Conservation (phyloP, 1,140 invertebrate genomes). For the Ericerus pela region DNA sequence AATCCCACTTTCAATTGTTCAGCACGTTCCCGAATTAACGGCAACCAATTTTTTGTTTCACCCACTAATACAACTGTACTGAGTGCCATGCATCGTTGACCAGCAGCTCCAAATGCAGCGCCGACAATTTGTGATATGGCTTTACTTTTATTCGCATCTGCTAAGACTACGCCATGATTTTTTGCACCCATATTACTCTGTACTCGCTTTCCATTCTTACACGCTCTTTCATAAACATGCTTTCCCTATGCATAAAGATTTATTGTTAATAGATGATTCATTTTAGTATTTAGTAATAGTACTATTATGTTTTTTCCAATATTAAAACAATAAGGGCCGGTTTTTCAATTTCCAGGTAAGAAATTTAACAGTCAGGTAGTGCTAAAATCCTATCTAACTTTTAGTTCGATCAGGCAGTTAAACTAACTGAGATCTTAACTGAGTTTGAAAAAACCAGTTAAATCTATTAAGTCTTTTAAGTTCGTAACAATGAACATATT, state of each 20-base stretch:
- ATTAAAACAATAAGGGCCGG: too few relatives aligned
- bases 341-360: too few relatives aligned
- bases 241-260: conserved; percentile 52
- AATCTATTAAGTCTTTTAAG: too few relatives aligned
- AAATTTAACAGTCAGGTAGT: too few relatives aligned
- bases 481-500: too few relatives aligned
- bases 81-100: conserved; percentile 96
- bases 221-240: conserved; percentile 87
- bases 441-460: too few relatives aligned
- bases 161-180: conserved; percentile 93
- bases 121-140: conserved; percentile 87
- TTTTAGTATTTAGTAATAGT: too few relatives aligned
- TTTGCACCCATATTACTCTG: conserved; percentile 99
- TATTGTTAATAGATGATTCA: too few relatives aligned
- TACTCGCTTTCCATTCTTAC: conserved; percentile 81
- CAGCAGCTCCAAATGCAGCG: conserved; percentile 88
- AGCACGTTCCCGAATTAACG: conserved; percentile 76
- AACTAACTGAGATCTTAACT: too few relatives aligned
- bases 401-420: too few relatives aligned
- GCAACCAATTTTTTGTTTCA: conserved; percentile 84
- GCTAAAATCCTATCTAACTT: too few relatives aligned
- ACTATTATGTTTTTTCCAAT: too few relatives aligned
- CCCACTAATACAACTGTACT: conserved; percentile 95
- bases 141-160: conserved; percentile 95
- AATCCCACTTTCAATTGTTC: conserved; percentile 86